Conservation (phyloP, 2,888 invertebrate species). For the Xestobium rufovillosum region DNA sequence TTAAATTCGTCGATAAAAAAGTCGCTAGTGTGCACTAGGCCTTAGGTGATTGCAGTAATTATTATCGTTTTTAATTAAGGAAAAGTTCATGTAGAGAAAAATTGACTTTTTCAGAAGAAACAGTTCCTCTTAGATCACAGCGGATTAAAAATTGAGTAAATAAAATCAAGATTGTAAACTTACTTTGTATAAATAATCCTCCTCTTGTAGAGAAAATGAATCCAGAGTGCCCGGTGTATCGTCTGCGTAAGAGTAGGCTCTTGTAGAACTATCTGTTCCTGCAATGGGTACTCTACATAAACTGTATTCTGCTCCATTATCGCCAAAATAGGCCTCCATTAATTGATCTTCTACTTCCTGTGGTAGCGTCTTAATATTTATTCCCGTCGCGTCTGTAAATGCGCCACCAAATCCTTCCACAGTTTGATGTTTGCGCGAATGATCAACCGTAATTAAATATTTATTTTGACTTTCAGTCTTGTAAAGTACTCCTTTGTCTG, state of each 20-base stretch:
- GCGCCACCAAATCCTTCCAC: constrained; percentile 80
- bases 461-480: no score
- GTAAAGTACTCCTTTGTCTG: constrained; percentile 40
- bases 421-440: constrained; percentile 48
- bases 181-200: constrained; percentile 65
- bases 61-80: no score
- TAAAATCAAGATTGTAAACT: no score
- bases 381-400: constrained; percentile 60
- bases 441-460: constrained; percentile 32
- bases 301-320: constrained; percentile 65
- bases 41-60: no score
- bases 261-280: constrained; percentile 78
- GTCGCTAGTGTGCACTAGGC: no score
- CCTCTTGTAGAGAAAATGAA: constrained; percentile 56
- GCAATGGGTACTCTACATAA: constrained; percentile 77
- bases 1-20: no score
- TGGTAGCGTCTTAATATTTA: no score
- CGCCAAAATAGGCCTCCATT: constrained; percentile 62
- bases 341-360: no score
- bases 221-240: constrained; percentile 52
- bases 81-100: no score
- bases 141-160: no score
- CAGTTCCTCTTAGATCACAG: no score
- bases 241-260: constrained; percentile 73
- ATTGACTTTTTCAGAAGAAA: no score